A percentile compares a stretch with the other conserved stretches of the same genome.
Evolutionary conservation across 2,888 invertebrate genomes (phyloP).

Genomic region (Zygothrica quintamaculata): DNA sequence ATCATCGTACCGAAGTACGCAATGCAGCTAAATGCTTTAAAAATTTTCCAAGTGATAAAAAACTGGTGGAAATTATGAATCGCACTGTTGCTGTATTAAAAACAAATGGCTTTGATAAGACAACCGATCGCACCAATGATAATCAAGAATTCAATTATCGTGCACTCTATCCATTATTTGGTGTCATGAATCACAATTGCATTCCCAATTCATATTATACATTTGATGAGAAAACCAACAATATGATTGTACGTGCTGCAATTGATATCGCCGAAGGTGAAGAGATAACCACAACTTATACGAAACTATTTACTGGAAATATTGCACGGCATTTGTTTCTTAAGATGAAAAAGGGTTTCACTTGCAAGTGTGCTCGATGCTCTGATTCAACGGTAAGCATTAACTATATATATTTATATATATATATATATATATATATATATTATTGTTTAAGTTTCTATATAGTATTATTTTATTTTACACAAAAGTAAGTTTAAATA

Average conservation of each 20-base stretch:
- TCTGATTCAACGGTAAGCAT: conserved; percentile 88
- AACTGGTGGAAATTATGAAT: conserved; percentile 82
- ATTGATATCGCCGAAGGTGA: conserved; percentile 87
- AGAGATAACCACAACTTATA: conserved; percentile 89
- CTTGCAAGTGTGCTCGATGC: conserved; percentile 89
- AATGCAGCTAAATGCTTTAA: conserved; percentile 82
- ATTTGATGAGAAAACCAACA: conserved; percentile 86
- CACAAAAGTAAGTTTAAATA: too few relatives aligned
- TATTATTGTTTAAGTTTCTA: too few relatives aligned
- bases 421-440: too few relatives aligned
- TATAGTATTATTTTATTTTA: too few relatives aligned
- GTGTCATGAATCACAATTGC: conserved; percentile 90
- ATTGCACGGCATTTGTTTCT: conserved; percentile 88
- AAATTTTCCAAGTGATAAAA: conserved; percentile 82
- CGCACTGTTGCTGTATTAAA: conserved; percentile 83
- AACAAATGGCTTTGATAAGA: conserved; percentile 84
- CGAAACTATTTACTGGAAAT: conserved; percentile 89
- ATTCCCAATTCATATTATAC: conserved; percentile 89
- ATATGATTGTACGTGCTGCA: conserved; percentile 87
- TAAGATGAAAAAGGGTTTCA: conserved; percentile 88
- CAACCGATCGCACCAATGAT: conserved; percentile 78
- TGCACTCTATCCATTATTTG: conserved; percentile 88
- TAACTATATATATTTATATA: too few relatives aligned
- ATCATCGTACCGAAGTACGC: conserved; percentile 82
- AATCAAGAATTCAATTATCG: conserved; percentile 85